These are phyloP conservation scores for Trachelipus rathkii DNA, from an alignment of 1,140 invertebrate species.

Conservation along the genomic window DNA sequence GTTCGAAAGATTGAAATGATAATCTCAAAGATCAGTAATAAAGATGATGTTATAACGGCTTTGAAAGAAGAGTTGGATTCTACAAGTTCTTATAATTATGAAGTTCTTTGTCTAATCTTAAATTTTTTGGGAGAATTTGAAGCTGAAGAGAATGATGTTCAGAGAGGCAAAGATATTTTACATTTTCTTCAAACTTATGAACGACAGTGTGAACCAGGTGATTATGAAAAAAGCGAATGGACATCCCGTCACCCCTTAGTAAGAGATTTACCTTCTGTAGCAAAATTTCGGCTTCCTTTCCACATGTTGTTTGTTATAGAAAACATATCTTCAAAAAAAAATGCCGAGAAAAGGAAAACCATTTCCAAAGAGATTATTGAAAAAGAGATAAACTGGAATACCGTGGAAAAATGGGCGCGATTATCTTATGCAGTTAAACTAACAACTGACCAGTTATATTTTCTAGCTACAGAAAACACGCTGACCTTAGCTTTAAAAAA, in stretches of 20 bases:
- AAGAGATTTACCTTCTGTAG: conserved; percentile 27
- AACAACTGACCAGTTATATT: conserved; percentile 33
- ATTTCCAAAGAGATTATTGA: conserved; percentile 35
- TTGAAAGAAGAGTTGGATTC: conserved; percentile 23
- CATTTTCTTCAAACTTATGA: conserved; percentile 37
- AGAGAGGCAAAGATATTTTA: conserved; percentile 38
- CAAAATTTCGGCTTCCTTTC: conserved; percentile 38
- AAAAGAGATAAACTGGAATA: conserved; percentile 32
- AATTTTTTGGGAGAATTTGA: conserved; percentile 25
- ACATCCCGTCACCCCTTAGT: conserved; percentile 28
- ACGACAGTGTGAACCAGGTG: conserved; percentile 23
- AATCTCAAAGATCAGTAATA: conserved; percentile 31
- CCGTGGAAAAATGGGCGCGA: conserved; percentile 37
- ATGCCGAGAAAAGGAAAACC: not conserved
- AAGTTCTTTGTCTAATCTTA: conserved; percentile 32
- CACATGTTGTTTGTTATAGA: conserved; percentile 30
- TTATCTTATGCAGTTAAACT: conserved; percentile 34
- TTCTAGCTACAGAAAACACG: conserved; percentile 38
- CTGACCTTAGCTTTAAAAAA: conserved; percentile 30
- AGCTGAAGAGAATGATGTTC: not conserved
- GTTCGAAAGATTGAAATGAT: conserved; percentile 29
- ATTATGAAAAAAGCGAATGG: conserved; percentile 40
- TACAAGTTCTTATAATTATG: conserved; percentile 40
- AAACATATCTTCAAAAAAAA: not conserved
- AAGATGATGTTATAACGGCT: conserved; percentile 24